Evolutionary conservation across 2,888 invertebrate species (phyloP).

Genomic region (Cotesia congregata): DNA sequence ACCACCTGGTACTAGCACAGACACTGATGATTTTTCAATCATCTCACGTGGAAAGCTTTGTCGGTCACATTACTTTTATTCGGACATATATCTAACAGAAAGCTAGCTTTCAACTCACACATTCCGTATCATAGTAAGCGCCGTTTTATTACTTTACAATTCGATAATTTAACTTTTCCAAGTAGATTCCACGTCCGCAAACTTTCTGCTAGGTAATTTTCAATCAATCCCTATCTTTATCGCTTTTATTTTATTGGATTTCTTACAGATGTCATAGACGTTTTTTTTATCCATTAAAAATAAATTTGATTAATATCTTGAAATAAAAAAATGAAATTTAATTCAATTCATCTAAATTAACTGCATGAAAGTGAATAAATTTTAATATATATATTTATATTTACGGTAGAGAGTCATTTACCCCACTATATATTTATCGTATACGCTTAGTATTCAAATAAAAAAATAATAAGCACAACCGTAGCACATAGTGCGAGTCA

Average conservation of each 20-base stretch:
- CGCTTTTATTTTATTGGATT: background rate
- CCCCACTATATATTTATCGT: too few species aligned
- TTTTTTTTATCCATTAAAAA: too few species aligned
- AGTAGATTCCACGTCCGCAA: background rate
- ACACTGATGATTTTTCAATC: constrained; percentile 11
- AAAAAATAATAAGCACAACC: too few species aligned
- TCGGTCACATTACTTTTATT: background rate
- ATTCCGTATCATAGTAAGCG: background rate
- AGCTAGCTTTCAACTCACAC: background rate
- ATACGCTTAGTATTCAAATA: too few species aligned
- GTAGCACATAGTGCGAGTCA: too few species aligned
- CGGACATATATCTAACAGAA: background rate
- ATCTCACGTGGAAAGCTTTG: background rate
- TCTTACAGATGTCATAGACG: background rate
- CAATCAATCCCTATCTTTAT: background rate
- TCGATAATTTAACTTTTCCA: background rate
- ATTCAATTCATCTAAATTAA: too few species aligned
- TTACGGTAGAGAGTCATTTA: too few species aligned
- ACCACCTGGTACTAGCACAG: background rate
- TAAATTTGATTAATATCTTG: background rate
- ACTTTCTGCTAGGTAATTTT: background rate
- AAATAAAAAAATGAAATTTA: background rate
- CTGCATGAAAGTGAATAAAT: too few species aligned
- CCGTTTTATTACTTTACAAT: background rate
- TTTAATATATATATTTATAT: too few species aligned